These are phyloP conservation scores for Protonibea diacanthus DNA, from an alignment of 2,797 vertebrate genomes.

Conservation along the genomic window DNA sequence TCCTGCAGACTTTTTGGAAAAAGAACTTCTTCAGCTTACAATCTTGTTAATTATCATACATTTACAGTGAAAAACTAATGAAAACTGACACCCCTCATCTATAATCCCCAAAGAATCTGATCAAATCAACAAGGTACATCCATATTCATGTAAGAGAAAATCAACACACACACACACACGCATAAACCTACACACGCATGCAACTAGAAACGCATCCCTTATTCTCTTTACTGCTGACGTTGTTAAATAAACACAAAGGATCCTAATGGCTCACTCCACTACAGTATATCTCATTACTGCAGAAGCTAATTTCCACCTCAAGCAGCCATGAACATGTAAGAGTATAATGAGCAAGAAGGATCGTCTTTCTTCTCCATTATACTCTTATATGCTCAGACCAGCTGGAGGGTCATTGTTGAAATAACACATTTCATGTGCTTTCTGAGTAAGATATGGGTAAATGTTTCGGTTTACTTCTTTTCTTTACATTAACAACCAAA, in stretches of 20 bases:
- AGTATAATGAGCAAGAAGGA: constrained; percentile 62
- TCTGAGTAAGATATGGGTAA: constrained; percentile 21
- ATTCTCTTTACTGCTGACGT: constrained; percentile 67
- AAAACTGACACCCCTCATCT: constrained; percentile 21
- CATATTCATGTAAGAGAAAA: constrained; percentile 48
- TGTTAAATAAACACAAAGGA: constrained; percentile 67
- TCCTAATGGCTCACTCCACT: constrained; percentile 65
- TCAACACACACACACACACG: constrained; percentile 14
- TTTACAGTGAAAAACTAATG: constrained; percentile 36
- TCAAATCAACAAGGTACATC: constrained; percentile 48
- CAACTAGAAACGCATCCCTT: constrained; percentile 47
- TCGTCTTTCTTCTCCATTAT: no score
- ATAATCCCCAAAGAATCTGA: constrained; percentile 26
- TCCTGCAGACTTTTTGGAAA: constrained; percentile 6
- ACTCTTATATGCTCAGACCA: no score
- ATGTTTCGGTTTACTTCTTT: constrained; percentile 7
- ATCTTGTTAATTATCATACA: constrained; percentile 17
- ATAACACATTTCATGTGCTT: constrained; percentile 53
- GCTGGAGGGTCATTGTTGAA: constrained; percentile 32
- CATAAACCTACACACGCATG: constrained; percentile 26
- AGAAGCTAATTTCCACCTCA: constrained; percentile 69
- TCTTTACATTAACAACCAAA: constrained; percentile 22
- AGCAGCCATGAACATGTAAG: constrained; percentile 49
- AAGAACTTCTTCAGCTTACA: background rate
- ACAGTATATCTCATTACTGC: constrained; percentile 74